phyloP scores from a whole-genome alignment of 2,797 vertebrate genomes.

The Manis crassicaudata region DNA sequence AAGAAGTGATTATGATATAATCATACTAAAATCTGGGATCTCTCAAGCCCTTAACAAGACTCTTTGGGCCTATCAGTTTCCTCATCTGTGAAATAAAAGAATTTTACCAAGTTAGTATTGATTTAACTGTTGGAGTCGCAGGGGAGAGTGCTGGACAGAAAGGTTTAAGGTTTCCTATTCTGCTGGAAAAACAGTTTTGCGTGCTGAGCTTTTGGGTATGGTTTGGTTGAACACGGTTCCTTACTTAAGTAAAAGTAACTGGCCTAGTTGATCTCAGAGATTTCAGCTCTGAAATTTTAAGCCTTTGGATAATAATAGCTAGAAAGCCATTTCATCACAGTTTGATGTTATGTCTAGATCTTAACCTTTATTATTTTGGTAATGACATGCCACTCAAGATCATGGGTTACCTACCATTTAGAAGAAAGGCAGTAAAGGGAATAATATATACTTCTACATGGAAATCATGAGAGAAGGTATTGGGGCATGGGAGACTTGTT shows the following conservation, averaged over 20 bases:
- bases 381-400: background rate
- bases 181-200: background rate
- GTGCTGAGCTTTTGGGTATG: background rate
- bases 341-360: background rate
- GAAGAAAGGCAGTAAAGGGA: constrained; percentile 16
- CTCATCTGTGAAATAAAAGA: background rate
- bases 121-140: background rate
- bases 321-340: background rate
- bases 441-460: background rate
- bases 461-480: background rate
- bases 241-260: constrained; percentile 1
- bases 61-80: background rate
- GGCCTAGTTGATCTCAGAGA: background rate
- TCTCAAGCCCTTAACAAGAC: background rate
- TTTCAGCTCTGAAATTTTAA: constrained; percentile 11
- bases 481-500: background rate
- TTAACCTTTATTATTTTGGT: constrained; percentile 35
- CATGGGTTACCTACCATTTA: background rate
- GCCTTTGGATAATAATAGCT: background rate
- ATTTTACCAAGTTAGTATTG: constrained; percentile 3
- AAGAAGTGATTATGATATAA: background rate
- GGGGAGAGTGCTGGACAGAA: background rate
- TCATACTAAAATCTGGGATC: background rate
- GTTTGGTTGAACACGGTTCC: background rate
- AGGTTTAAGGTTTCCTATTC: background rate